Evolutionary conservation across 2,888 invertebrate species (phyloP).

Genomic region (Ariolimax columbianus): DNA sequence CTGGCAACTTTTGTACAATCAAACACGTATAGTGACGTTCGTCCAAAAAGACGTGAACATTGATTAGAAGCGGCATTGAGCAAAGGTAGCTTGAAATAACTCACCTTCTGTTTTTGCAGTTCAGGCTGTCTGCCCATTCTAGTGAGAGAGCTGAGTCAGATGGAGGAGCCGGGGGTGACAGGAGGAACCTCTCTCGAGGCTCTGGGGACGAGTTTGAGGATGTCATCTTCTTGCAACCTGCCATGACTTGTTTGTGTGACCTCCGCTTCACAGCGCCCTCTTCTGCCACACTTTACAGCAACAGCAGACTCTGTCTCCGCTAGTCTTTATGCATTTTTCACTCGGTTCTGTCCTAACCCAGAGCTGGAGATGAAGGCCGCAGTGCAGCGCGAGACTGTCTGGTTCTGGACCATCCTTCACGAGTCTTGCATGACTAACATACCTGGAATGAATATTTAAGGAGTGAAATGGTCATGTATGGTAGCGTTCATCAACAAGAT

Average conservation of each 20-base stretch:
- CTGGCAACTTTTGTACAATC: too few relatives aligned
- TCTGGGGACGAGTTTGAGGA: conserved; percentile 23
- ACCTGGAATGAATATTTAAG: too few relatives aligned
- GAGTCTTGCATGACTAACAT: too few relatives aligned
- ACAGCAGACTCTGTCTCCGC: too few relatives aligned
- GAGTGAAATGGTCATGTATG: too few relatives aligned
- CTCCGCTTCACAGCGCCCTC: too few relatives aligned
- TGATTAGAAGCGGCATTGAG: too few relatives aligned
- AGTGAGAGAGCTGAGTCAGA: conserved; percentile 38
- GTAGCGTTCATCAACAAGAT: too few relatives aligned
- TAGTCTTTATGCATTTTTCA: neutral
- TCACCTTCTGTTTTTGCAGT: conserved; percentile 42
- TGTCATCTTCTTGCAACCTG: conserved; percentile 26
- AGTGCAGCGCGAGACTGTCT: neutral
- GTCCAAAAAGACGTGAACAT: too few relatives aligned
- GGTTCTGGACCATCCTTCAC: too few relatives aligned
- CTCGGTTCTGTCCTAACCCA: neutral
- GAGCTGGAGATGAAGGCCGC: neutral
- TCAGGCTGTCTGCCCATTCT: conserved; percentile 40
- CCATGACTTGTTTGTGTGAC: neutral
- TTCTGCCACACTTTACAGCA: neutral
- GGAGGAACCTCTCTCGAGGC: conserved; percentile 23
- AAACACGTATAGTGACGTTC: too few relatives aligned
- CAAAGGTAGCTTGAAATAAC: neutral
- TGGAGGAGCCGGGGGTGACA: conserved; percentile 10